Percentiles rank a stretch among this genome's conserved stretches.
Conservation (phyloP, 1,140 invertebrate species). For the Harpegnathos saltator region DNA sequence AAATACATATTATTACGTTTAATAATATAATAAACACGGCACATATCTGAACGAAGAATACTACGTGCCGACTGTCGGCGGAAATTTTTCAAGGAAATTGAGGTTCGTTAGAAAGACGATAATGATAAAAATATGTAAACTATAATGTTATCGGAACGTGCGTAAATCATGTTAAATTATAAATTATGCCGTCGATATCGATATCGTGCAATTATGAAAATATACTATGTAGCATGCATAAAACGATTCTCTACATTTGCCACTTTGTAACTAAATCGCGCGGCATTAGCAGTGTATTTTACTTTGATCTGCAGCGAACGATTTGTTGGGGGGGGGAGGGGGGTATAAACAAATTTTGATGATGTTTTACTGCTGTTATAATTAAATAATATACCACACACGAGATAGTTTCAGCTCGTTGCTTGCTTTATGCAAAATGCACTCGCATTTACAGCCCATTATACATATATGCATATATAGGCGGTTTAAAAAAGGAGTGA, state of each 20-base stretch:
- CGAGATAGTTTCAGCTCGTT: neutral
- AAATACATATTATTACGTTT: too few relatives aligned
- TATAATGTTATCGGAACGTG: neutral
- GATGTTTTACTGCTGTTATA: slow-evolving; percentile 30
- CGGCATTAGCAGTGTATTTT: slow-evolving; percentile 34
- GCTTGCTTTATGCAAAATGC: slow-evolving; percentile 26
- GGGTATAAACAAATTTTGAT: slow-evolving; percentile 44
- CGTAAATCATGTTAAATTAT: slow-evolving; percentile 41
- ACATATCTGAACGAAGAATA: neutral
- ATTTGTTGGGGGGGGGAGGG: neutral
- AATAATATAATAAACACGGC: too few relatives aligned
- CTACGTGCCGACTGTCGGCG: too few relatives aligned
- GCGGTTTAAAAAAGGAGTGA: too few relatives aligned
- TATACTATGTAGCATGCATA: slow-evolving; percentile 30
- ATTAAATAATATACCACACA: slow-evolving; percentile 25
- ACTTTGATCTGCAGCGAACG: slow-evolving; percentile 36
- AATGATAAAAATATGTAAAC: neutral
- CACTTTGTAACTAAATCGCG: slow-evolving; percentile 46
- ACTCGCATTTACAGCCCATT: slow-evolving; percentile 25
- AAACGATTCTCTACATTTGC: slow-evolving; percentile 19
- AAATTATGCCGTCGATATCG: slow-evolving; percentile 34
- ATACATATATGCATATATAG: neutral
- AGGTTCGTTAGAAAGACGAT: slow-evolving; percentile 10
- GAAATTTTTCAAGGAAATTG: slow-evolving; percentile 1
- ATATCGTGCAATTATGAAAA: slow-evolving; percentile 16